A percentile compares a stretch with the other conserved stretches of the same genome.
These are phyloP conservation scores for Aporophyla nigra DNA, from an alignment of 2,888 invertebrate genomes.

Conservation along the genomic window DNA sequence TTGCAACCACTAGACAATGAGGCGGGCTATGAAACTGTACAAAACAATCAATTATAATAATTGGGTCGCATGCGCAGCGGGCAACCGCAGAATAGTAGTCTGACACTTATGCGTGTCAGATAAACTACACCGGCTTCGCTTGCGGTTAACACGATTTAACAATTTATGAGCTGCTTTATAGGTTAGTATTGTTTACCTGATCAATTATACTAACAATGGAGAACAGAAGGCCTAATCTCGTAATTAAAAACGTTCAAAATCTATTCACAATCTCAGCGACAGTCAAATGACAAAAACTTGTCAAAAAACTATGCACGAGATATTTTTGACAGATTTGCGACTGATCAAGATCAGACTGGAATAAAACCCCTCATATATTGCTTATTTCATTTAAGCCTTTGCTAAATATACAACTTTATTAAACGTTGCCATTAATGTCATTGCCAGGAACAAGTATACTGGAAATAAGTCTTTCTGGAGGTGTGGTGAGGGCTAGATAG, in stretches of 20 bases:
- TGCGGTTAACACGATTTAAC: slow-evolving; percentile 65
- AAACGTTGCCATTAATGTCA: background rate
- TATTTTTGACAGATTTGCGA: no score
- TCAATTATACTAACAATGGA: slow-evolving; percentile 42
- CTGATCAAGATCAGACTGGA: no score
- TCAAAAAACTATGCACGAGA: no score
- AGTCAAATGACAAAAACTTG: no score
- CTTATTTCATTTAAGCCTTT: background rate
- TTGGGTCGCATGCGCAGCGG: slow-evolving; percentile 73
- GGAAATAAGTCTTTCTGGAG: background rate
- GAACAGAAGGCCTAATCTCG: background rate
- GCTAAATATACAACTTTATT: background rate
- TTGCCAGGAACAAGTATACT: background rate
- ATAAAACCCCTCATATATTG: slow-evolving; percentile 1
- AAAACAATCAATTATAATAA: slow-evolving; percentile 70
- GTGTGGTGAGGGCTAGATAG: background rate
- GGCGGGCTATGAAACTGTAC: slow-evolving; percentile 43
- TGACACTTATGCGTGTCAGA: slow-evolving; percentile 65
- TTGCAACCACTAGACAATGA: slow-evolving; percentile 34
- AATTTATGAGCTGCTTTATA: slow-evolving; percentile 55
- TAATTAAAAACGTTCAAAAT: no score
- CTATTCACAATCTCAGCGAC: no score
- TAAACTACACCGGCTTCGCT: slow-evolving; percentile 60
- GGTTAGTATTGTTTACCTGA: slow-evolving; percentile 60
- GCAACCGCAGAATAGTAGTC: slow-evolving; percentile 70